phyloP scores from a whole-genome alignment of 2,888 invertebrate species.

The Metacarcinus magister region DNA sequence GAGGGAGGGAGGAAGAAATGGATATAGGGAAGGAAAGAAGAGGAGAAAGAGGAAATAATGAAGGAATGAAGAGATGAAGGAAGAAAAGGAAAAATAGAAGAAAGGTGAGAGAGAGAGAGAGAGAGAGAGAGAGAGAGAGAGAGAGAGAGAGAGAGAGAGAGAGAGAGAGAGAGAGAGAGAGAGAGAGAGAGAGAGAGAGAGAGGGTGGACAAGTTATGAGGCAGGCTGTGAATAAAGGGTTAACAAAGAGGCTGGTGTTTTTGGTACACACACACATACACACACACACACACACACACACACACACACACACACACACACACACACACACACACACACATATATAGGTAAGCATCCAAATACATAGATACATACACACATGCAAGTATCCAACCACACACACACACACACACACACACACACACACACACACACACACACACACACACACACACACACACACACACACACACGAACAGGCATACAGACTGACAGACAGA shows the following conservation, averaged over 20 bases:
- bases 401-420: background rate
- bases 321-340: background rate
- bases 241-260: conserved; percentile 14
- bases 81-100: background rate
- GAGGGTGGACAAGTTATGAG: background rate
- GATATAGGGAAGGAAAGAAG: background rate
- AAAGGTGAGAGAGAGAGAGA: background rate
- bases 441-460: background rate
- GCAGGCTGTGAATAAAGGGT: conserved; percentile 26
- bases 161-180: conserved; percentile 11
- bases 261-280: background rate
- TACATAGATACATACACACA: background rate
- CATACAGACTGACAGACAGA: background rate
- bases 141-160: background rate
- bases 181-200: background rate
- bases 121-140: conserved; percentile 47
- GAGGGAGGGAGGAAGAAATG: background rate
- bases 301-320: background rate
- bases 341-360: no score
- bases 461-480: background rate
- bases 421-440: background rate
- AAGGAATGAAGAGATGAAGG: no score
- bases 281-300: background rate
- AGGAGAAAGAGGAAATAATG: no score
- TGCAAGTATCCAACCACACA: background rate